These are phyloP conservation scores for Falco novaeseelandiae DNA, from an alignment of 2,797 vertebrate genomes.

Conservation along the genomic window DNA sequence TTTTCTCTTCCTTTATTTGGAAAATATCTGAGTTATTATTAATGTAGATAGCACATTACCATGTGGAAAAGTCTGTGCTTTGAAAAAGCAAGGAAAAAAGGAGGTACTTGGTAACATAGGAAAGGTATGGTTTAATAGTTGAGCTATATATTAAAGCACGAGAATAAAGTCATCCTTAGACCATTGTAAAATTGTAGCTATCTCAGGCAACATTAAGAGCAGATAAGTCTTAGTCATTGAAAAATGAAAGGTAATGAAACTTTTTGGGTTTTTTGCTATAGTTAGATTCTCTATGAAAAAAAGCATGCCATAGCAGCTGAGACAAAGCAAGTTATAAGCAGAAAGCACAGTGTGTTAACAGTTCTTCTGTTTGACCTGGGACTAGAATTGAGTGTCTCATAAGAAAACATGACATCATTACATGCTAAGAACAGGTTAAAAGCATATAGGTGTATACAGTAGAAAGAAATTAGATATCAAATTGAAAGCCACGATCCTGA, in stretches of 20 bases:
- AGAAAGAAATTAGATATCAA: neutral
- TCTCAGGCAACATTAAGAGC: neutral
- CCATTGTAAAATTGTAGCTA: neutral
- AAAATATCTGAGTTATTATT: neutral
- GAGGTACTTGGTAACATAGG: neutral
- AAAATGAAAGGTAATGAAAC: neutral
- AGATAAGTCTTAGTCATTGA: neutral
- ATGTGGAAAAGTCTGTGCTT: neutral
- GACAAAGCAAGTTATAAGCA: neutral
- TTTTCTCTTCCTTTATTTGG: neutral
- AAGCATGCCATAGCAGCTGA: neutral
- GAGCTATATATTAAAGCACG: neutral
- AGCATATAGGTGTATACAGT: neutral
- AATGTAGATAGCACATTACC: neutral
- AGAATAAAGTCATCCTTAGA: neutral
- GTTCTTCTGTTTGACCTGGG: neutral
- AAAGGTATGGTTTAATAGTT: neutral
- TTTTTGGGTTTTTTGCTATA: neutral
- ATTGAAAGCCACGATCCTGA: neutral
- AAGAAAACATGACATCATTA: neutral
- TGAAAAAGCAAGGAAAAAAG: neutral
- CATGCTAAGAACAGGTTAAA: neutral
- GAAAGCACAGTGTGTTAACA: neutral
- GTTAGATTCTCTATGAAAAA: neutral
- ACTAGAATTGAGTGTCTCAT: neutral